A percentile compares a stretch with the other conserved stretches of the same genome.
Conservation (phyloP, 2,888 invertebrate species). For the Cremastinae sp. region DNA sequence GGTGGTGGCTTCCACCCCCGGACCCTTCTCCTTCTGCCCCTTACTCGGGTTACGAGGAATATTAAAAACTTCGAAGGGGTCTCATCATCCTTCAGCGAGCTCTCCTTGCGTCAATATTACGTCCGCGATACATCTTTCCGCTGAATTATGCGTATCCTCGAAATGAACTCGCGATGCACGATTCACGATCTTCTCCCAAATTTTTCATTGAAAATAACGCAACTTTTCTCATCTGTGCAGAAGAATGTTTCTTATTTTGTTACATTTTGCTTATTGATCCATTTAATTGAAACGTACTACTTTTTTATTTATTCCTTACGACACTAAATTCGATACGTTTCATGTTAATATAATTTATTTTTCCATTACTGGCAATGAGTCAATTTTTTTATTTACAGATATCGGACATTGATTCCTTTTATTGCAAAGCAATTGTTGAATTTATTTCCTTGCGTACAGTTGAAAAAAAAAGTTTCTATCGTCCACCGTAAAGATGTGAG, state of each 20-base stretch:
- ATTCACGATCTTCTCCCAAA: too few species aligned
- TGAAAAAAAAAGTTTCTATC: constrained; percentile 12
- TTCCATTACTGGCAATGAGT: too few species aligned
- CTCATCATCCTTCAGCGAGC: constrained; percentile 44
- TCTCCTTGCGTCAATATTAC: constrained; percentile 43
- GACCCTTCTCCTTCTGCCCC: constrained; percentile 26
- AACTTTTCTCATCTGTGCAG: too few species aligned
- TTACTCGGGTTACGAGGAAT: constrained; percentile 76
- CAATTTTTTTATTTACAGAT: constrained; percentile 6
- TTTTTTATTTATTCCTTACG: too few species aligned
- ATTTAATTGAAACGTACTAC: too few species aligned
- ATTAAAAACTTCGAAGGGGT: constrained; percentile 77
- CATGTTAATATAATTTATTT: too few species aligned
- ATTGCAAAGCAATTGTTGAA: not conserved
- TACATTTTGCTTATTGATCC: too few species aligned
- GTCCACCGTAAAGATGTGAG: constrained; percentile 15
- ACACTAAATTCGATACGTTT: too few species aligned
- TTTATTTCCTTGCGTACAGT: not conserved
- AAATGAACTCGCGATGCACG: not conserved
- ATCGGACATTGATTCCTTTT: not conserved
- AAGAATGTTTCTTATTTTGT: too few species aligned
- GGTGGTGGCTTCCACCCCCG: constrained; percentile 71
- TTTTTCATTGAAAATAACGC: too few species aligned
- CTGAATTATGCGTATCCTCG: constrained; percentile 10
- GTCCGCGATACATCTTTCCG: constrained; percentile 10